These are phyloP conservation scores for Gibbula magus DNA, from an alignment of 2,888 invertebrate species.

Conservation along the genomic window DNA sequence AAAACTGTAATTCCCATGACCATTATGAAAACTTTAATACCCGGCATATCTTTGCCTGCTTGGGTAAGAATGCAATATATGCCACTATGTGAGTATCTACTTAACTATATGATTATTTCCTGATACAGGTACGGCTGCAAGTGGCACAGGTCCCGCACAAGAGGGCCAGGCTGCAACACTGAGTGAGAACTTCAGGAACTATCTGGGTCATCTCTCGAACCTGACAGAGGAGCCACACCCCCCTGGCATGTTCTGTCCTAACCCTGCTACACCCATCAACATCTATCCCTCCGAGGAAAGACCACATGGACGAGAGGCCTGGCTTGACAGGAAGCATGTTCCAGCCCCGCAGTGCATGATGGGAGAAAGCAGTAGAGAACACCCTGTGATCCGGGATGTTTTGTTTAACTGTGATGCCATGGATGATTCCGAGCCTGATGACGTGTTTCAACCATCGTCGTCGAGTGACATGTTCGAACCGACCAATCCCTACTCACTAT, in stretches of 20 bases:
- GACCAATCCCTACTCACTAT: slow-evolving; percentile 59
- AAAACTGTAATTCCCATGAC: too few relatives aligned
- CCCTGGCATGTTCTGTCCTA: not conserved
- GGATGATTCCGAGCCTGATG: slow-evolving; percentile 31
- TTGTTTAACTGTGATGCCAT: slow-evolving; percentile 22
- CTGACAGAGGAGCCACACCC: slow-evolving; percentile 36
- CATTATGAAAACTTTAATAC: too few relatives aligned
- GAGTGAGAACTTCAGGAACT: slow-evolving; percentile 58
- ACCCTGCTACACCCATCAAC: slow-evolving; percentile 33
- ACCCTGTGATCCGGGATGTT: slow-evolving; percentile 33
- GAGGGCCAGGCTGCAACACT: slow-evolving; percentile 28
- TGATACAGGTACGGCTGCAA: not conserved
- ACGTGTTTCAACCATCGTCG: slow-evolving; percentile 36
- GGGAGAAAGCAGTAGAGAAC: slow-evolving; percentile 21
- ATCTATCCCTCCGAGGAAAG: slow-evolving; percentile 48
- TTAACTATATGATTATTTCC: too few relatives aligned
- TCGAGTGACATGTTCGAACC: slow-evolving; percentile 47
- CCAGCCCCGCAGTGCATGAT: slow-evolving; percentile 42
- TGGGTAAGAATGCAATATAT: not conserved
- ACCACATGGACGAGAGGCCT: slow-evolving; percentile 41
- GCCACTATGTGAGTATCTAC: not conserved
- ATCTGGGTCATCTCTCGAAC: slow-evolving; percentile 62
- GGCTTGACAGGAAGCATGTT: not conserved
- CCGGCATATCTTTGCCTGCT: too few relatives aligned
- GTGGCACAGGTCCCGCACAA: not conserved